These are phyloP conservation scores for Hydrotaea diabolus DNA, from an alignment of 2,888 invertebrate species.

Conservation along the genomic window DNA sequence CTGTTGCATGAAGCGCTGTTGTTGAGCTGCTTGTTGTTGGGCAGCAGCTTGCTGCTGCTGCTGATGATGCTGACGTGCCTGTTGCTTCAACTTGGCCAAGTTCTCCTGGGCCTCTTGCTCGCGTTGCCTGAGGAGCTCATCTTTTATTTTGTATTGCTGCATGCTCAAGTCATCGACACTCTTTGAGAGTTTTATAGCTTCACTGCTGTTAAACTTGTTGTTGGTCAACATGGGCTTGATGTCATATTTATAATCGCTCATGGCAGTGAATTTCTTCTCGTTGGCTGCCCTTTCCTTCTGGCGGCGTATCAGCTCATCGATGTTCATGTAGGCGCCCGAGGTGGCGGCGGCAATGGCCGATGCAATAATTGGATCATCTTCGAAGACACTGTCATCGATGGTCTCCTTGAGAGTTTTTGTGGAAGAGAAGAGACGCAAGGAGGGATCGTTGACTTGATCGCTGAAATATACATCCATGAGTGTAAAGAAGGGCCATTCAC, in stretches of 20 bases:
- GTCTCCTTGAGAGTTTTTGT: conserved; percentile 81
- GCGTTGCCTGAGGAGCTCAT: conserved; percentile 76
- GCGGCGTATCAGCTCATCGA: conserved; percentile 78
- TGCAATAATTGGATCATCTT: conserved; percentile 81
- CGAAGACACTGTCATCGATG: conserved; percentile 80
- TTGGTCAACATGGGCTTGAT: conserved; percentile 76
- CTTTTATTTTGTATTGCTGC: conserved; percentile 76
- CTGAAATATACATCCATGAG: conserved; percentile 81
- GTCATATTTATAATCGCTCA: conserved; percentile 76
- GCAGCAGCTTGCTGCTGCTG: conserved; percentile 73
- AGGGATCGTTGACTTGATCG: conserved; percentile 81
- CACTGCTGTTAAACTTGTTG: conserved; percentile 75
- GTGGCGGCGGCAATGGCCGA: conserved; percentile 81
- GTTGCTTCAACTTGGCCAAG: conserved; percentile 77
- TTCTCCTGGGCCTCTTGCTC: conserved; percentile 78
- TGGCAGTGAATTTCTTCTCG: conserved; percentile 73
- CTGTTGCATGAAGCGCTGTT: conserved; percentile 56
- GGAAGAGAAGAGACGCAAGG: conserved; percentile 80
- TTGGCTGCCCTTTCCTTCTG: conserved; percentile 77
- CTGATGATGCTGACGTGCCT: conserved; percentile 76
- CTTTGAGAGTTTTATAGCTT: conserved; percentile 76
- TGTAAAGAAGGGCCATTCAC: conserved; percentile 81
- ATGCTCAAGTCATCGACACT: conserved; percentile 77
- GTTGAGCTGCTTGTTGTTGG: conserved; percentile 54
- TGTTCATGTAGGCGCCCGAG: conserved; percentile 80